Conservation (phyloP, 2,888 invertebrate genomes). For the Brachynemurus nebulosus region DNA sequence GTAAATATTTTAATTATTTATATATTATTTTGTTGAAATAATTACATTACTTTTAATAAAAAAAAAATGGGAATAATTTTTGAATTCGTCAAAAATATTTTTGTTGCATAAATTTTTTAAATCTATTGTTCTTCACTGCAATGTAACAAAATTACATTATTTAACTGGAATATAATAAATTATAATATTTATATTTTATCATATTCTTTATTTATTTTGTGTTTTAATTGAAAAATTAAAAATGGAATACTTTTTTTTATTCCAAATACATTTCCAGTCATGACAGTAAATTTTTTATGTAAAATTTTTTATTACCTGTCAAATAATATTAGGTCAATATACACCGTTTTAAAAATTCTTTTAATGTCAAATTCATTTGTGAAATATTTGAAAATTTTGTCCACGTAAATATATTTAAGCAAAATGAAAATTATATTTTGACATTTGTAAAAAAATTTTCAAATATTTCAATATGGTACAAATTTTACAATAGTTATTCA, state of each 20-base stretch:
- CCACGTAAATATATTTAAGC: slow-evolving; percentile 2
- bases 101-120: neutral
- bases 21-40: neutral
- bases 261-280: too few species aligned
- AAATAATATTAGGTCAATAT: slow-evolving; percentile 5
- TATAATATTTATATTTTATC: too few species aligned
- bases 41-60: neutral
- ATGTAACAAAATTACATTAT: too few species aligned
- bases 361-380: neutral
- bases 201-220: too few species aligned
- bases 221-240: too few species aligned
- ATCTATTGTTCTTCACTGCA: too few species aligned
- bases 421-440: slow-evolving; percentile 5
- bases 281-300: slow-evolving; percentile 2
- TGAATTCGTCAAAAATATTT: neutral
- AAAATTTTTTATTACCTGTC: slow-evolving; percentile 3
- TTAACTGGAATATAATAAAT: too few species aligned
- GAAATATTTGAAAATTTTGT: slow-evolving; percentile 1
- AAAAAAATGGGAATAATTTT: neutral
- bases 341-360: neutral
- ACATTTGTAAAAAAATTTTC: slow-evolving; percentile 3
- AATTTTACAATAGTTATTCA: slow-evolving; percentile 1
- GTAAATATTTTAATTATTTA: neutral
- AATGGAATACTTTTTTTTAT: too few species aligned
- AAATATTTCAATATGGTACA: slow-evolving; percentile 5